Base-by-base conservation (phyloP, 2,888 invertebrate species). In the Argynnis bischoffii region DNA sequence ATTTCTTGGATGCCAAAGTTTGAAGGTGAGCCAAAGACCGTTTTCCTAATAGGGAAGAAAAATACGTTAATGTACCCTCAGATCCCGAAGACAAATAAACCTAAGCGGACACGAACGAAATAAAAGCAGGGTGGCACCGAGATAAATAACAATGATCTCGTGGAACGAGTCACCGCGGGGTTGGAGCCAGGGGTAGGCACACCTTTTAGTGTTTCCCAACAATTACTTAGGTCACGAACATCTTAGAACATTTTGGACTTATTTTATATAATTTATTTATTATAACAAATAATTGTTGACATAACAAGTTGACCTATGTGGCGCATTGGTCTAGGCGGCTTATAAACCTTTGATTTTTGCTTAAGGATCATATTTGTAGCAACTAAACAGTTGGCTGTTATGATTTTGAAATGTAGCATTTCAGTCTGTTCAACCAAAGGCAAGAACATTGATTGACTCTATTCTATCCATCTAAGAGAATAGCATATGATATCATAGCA, bases 11-110 rank as follows among this genome's bases (percentile, higher is more conserved):
- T 82, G 80, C 81, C 83, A 86, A 92, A 90, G 83, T 92, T 91
- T 87, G 89, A 86, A 92, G 90, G 90, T 92, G 86, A 90, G 85
- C 81, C 84, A 83, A 77, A 84, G 86, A 88, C 89, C 85, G 88
- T 87, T 88, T 84, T 84, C 85, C 88, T 92, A 92, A 92, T 91
- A 91, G 88, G 90, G 88, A 92, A 92, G 91, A 92, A 92, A 92
- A 92, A 92, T 92, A 92, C 92, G 90, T 90, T 91, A 92, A 92
- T 92, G 88, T 92, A 92, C 89, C 89, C 89, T 86, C 87, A 86
- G 90, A 91, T 88, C 86, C 86, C 85, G 79, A 92, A 92, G 90
- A 92, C 90, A 92, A 92, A 92, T 90, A 92, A 92, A 91, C 85
- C 79, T 84, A 84, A 82, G 84, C 86, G 85, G 87, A 89, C 89